Evolutionary conservation across 2,797 vertebrate species (phyloP).

Genomic region (Lagocephalus sceleratus): DNA sequence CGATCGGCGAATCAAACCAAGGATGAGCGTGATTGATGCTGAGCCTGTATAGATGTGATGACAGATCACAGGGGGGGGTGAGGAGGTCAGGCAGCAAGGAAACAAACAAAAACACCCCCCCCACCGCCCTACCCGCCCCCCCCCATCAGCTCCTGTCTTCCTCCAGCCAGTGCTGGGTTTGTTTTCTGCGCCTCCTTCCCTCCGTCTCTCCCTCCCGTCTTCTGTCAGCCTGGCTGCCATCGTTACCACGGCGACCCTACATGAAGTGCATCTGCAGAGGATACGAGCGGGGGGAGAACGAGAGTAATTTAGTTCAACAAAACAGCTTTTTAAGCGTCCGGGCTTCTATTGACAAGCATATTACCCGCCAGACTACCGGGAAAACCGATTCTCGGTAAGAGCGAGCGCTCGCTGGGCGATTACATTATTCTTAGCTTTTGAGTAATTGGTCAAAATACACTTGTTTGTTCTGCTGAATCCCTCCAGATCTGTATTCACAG

Average conservation of each 20-base stretch:
- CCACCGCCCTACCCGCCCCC: conserved; percentile 32
- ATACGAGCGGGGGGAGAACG: conserved; percentile 23
- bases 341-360: conserved; percentile 49
- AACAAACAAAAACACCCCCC: conserved; percentile 45
- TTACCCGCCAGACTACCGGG: conserved; percentile 42
- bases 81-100: conserved; percentile 50
- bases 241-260: conserved; percentile 72
- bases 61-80: conserved; percentile 55
- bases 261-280: conserved; percentile 83
- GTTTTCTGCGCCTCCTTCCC: conserved; percentile 61
- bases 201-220: conserved; percentile 43
- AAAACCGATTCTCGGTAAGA: conserved; percentile 32
- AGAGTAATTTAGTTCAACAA: conserved; percentile 62
- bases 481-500: conserved; percentile 2
- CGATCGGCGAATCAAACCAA: conserved; percentile 56
- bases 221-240: conserved; percentile 68
- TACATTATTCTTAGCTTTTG: conserved; percentile 41
- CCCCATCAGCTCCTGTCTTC: conserved; percentile 39
- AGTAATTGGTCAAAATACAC: conserved; percentile 46
- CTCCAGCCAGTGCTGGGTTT: conserved; percentile 72
- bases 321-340: conserved; percentile 60
- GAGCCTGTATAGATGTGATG: conserved; percentile 51
- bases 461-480: conserved; percentile 25
- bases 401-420: conserved; percentile 26
- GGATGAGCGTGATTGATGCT: conserved; percentile 55